phyloP scores from a whole-genome alignment of 2,888 invertebrate genomes.

The Caenorhabditis panamensis region DNA sequence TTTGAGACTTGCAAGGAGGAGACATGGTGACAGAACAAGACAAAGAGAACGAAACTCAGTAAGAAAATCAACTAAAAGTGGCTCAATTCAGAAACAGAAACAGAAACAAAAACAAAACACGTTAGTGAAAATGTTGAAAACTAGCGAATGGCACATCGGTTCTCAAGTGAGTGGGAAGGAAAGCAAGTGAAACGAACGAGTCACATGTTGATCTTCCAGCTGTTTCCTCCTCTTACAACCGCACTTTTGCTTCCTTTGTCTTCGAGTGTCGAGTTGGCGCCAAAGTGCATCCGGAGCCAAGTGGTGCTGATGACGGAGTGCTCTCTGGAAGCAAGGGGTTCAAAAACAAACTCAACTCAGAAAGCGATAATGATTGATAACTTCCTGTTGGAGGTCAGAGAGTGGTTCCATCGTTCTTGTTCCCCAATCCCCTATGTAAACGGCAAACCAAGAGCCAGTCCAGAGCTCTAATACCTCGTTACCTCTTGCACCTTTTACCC shows the following conservation, averaged over 20 bases:
- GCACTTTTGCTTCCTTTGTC: slow-evolving; percentile 24
- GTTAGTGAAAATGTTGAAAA: slow-evolving; percentile 15
- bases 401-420: too few species aligned
- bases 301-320: slow-evolving; percentile 17
- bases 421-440: too few species aligned
- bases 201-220: slow-evolving; percentile 53
- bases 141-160: slow-evolving; percentile 9
- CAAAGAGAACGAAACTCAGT: not conserved
- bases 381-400: slow-evolving; percentile 3
- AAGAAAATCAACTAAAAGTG: slow-evolving; percentile 1
- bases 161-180: slow-evolving; percentile 41
- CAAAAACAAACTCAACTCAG: slow-evolving; percentile 14
- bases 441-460: too few species aligned
- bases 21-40: too few species aligned
- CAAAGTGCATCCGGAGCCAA: slow-evolving; percentile 34
- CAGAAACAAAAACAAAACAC: too few species aligned
- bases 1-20: too few species aligned
- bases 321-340: slow-evolving; percentile 10
- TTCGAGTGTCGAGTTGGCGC: slow-evolving; percentile 11
- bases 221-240: slow-evolving; percentile 38
- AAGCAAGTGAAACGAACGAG: slow-evolving; percentile 31
- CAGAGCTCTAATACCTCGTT: too few species aligned
- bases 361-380: slow-evolving; percentile 2
- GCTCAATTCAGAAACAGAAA: too few species aligned
- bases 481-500: not conserved